A percentile compares a stretch with the other conserved stretches of the same genome.
Evolutionary conservation across 2,888 invertebrate species (phyloP).

Genomic region (Pristionchus fissidentatus): DNA sequence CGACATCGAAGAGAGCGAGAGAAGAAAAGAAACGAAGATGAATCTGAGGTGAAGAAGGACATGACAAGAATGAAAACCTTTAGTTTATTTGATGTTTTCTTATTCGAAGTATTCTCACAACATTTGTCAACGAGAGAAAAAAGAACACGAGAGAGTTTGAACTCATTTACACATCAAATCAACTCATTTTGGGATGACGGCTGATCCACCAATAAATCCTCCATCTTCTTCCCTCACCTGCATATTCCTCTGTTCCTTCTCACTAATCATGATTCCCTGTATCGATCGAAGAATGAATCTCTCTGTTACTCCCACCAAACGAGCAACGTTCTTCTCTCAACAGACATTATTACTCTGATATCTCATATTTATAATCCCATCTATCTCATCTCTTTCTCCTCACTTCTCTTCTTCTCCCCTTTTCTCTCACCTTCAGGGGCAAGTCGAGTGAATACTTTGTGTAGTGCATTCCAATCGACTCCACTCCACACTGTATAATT

Average conservation of each 20-base stretch:
- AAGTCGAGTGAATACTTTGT: slow-evolving; percentile 88
- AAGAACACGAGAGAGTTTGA: too few species aligned
- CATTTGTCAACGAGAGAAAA: too few species aligned
- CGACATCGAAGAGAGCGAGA: slow-evolving; percentile 90
- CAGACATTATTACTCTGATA: too few species aligned
- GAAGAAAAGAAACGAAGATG: slow-evolving; percentile 81
- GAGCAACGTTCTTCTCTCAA: slow-evolving; percentile 79
- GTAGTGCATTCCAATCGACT: slow-evolving; percentile 82
- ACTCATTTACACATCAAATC: too few species aligned
- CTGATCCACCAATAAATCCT: not conserved
- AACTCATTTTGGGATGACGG: too few species aligned
- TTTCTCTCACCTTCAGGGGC: slow-evolving; percentile 7
- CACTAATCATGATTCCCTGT: slow-evolving; percentile 50
- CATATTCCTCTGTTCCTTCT: slow-evolving; percentile 51
- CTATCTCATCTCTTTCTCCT: not conserved
- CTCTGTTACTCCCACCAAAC: slow-evolving; percentile 87
- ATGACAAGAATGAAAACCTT: too few species aligned
- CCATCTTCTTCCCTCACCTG: slow-evolving; percentile 49
- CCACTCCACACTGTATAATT: slow-evolving; percentile 85
- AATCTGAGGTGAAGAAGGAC: slow-evolving; percentile 58
- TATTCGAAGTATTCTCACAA: too few species aligned
- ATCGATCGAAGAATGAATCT: slow-evolving; percentile 84
- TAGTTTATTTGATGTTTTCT: too few species aligned
- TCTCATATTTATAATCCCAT: too few species aligned
- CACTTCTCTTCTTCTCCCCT: too few species aligned